phyloP scores from a whole-genome alignment of 2,113 vertebrate species.

The Hypocryptadius cinnamomeus region DNA sequence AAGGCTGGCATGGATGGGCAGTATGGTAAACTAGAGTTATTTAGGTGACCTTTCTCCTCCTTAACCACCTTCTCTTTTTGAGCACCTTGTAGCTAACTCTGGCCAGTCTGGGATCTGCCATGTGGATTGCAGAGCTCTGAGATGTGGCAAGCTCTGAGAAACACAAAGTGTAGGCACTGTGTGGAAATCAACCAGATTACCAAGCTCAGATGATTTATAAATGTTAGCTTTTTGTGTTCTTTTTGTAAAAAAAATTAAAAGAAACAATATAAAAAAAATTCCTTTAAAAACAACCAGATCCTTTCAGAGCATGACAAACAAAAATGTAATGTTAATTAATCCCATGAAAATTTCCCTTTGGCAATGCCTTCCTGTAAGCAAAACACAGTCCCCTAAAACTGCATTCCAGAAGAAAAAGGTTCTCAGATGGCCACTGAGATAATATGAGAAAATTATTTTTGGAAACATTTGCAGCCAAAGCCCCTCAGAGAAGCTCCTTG shows the following conservation, averaged over 20 bases:
- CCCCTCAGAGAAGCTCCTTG: not conserved
- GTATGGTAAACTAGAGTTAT: not conserved
- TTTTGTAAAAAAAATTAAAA: not conserved
- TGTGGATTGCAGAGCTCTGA: not conserved
- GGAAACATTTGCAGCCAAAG: not conserved
- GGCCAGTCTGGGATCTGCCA: not conserved
- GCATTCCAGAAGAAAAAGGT: not conserved
- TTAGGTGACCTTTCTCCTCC: not conserved
- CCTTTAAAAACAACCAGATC: not conserved
- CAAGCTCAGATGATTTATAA: not conserved
- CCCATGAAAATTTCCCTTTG: not conserved
- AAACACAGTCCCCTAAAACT: not conserved
- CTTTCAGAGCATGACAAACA: not conserved
- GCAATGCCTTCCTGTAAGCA: not conserved
- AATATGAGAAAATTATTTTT: not conserved
- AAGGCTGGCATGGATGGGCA: not conserved
- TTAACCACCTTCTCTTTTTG: not conserved
- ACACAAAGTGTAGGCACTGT: not conserved
- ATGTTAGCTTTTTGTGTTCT: not conserved
- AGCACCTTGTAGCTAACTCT: not conserved
- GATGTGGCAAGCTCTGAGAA: not conserved
- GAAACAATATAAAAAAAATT: not conserved
- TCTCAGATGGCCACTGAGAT: not conserved
- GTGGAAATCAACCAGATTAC: not conserved
- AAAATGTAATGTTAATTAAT: not conserved